phyloP scores from a whole-genome alignment of 2,113 vertebrate species.

The Eubucco bourcierii region DNA sequence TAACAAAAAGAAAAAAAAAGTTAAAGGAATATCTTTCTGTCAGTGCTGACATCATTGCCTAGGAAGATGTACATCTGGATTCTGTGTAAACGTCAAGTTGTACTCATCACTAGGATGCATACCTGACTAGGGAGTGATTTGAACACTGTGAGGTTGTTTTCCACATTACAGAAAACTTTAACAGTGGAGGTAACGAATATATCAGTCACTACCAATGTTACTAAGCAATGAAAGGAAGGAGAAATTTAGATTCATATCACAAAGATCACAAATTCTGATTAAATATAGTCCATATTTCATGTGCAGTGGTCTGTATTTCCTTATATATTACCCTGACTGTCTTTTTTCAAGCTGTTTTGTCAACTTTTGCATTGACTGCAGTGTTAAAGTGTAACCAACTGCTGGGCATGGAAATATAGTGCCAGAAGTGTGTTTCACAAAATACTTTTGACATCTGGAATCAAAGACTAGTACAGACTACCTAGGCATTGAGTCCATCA shows the following conservation, averaged over 20 bases:
- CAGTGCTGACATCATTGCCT: background rate
- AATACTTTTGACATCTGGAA: background rate
- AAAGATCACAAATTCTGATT: background rate
- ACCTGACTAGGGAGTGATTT: background rate
- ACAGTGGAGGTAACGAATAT: background rate
- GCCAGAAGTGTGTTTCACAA: background rate
- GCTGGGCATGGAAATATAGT: background rate
- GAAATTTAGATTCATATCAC: background rate
- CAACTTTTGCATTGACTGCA: background rate
- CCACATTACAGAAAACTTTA: background rate
- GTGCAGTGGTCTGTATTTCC: background rate
- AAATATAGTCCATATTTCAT: background rate
- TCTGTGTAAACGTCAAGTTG: background rate
- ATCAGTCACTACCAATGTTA: background rate
- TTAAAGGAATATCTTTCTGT: background rate
- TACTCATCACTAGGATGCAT: background rate
- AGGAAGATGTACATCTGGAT: background rate
- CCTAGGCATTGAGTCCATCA: background rate
- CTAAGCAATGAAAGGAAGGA: background rate
- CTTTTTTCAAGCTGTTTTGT: background rate
- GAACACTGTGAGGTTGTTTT: background rate
- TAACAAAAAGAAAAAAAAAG: background rate
- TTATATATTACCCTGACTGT: background rate
- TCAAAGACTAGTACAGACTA: background rate
- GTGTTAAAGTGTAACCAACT: background rate